Percentiles rank a stretch among this genome's conserved stretches.
Evolutionary conservation across 2,113 vertebrate species (phyloP).

Genomic region (Pogonocichla stellata): DNA sequence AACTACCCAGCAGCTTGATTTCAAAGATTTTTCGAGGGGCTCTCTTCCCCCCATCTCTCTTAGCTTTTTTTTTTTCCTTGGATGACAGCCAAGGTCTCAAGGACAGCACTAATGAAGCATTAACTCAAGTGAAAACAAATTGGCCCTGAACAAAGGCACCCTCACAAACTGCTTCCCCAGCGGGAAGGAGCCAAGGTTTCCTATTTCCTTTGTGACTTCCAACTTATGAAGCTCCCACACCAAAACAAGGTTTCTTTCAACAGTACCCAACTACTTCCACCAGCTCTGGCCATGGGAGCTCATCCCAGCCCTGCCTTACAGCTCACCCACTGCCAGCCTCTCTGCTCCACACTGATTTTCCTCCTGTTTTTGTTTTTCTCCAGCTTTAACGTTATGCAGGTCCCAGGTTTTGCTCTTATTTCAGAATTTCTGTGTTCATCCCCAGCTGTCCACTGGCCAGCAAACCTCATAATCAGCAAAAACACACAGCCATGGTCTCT

Average conservation of each 20-base stretch:
- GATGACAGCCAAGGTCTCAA: slow-evolving; percentile 57
- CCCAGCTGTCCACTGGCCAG: background rate
- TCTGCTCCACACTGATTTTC: background rate
- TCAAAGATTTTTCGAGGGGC: slow-evolving; percentile 25
- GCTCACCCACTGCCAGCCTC: background rate
- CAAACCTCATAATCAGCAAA: background rate
- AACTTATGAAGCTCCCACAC: background rate
- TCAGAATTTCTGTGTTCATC: background rate
- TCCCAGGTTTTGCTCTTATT: background rate
- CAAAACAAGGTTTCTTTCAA: slow-evolving; percentile 28
- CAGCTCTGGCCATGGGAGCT: background rate
- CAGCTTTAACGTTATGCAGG: background rate
- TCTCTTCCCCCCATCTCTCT: background rate
- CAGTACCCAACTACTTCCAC: background rate
- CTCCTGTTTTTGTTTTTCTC: background rate
- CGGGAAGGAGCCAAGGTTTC: slow-evolving; percentile 29
- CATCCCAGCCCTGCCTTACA: background rate
- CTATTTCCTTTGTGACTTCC: slow-evolving; percentile 21
- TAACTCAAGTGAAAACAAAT: slow-evolving; percentile 64
- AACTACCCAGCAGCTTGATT: background rate
- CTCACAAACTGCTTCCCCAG: background rate
- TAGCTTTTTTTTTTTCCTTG: background rate
- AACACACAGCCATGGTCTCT: background rate
- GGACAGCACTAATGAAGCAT: slow-evolving; percentile 48
- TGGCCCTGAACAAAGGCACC: slow-evolving; percentile 31